phyloP scores from a whole-genome alignment of 2,797 vertebrate genomes.

The Natrix natrix region DNA sequence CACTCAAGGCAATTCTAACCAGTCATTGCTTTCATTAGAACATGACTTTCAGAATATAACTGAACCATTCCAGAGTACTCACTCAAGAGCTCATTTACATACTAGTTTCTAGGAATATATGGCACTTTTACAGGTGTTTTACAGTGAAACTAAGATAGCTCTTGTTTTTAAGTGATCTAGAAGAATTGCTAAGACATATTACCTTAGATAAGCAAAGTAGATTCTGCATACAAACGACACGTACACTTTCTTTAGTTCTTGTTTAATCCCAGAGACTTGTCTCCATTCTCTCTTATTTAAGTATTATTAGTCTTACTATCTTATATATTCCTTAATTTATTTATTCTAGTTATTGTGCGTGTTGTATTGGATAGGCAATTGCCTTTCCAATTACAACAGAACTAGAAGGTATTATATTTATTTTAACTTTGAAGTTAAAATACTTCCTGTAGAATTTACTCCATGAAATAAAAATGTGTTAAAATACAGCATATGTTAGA shows the following conservation, averaged over 20 bases:
- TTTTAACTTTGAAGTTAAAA: background rate
- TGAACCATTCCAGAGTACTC: background rate
- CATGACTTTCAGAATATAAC: background rate
- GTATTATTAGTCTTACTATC: background rate
- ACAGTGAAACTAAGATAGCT: background rate
- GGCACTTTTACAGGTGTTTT: background rate
- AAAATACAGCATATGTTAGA: background rate
- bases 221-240: background rate
- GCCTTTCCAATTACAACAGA: background rate
- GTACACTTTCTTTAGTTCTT: background rate
- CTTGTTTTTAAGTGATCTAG: background rate
- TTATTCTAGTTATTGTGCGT: background rate
- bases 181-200: background rate
- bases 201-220: background rate
- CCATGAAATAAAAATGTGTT: background rate
- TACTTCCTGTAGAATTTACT: background rate
- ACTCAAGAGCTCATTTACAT: background rate
- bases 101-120: background rate
- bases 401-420: background rate
- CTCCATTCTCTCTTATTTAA: background rate
- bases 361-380: background rate
- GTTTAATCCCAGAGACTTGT: background rate
- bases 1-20: conserved; percentile 26
- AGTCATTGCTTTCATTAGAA: conserved; percentile 5
- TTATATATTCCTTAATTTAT: background rate